These are phyloP conservation scores for Boloria euphrosyne DNA, from an alignment of 2,888 invertebrate species.

Conservation along the genomic window DNA sequence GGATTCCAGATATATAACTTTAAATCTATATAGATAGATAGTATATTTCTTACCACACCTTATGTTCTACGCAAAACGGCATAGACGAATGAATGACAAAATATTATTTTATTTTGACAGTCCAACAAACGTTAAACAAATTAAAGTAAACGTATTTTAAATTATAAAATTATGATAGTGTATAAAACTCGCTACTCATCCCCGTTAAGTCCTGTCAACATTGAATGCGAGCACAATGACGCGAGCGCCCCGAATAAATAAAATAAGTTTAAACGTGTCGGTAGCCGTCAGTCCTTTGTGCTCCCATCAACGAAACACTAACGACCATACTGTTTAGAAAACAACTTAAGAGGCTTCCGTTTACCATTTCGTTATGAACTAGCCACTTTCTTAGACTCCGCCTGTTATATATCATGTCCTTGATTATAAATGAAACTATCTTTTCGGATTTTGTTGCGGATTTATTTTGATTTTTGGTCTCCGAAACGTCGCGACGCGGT, in stretches of 20 bases:
- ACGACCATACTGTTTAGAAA: constrained; percentile 70
- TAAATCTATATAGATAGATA: too few relatives aligned
- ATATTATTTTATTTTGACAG: not conserved
- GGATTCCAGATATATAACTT: too few relatives aligned
- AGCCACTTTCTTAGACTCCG: not conserved
- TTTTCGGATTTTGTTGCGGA: too few relatives aligned
- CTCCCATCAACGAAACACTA: constrained; percentile 42
- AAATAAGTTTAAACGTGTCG: constrained; percentile 42
- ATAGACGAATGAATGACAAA: not conserved
- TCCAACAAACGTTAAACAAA: constrained; percentile 11
- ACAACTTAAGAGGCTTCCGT: constrained; percentile 79
- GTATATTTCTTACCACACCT: too few relatives aligned
- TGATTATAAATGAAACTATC: too few relatives aligned
- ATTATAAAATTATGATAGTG: constrained; percentile 17
- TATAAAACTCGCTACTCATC: constrained; percentile 29
- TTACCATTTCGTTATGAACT: constrained; percentile 45
- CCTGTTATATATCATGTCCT: not conserved
- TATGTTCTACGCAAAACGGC: too few relatives aligned
- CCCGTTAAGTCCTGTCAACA: constrained; percentile 32
- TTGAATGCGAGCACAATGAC: constrained; percentile 31
- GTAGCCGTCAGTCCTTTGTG: constrained; percentile 48
- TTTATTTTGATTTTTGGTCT: too few relatives aligned
- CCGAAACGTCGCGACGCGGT: too few relatives aligned
- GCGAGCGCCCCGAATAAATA: constrained; percentile 27
- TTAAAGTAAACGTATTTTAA: constrained; percentile 3